phyloP scores from a whole-genome alignment of 2,797 vertebrate species.

The Micromesistius poutassou region DNA sequence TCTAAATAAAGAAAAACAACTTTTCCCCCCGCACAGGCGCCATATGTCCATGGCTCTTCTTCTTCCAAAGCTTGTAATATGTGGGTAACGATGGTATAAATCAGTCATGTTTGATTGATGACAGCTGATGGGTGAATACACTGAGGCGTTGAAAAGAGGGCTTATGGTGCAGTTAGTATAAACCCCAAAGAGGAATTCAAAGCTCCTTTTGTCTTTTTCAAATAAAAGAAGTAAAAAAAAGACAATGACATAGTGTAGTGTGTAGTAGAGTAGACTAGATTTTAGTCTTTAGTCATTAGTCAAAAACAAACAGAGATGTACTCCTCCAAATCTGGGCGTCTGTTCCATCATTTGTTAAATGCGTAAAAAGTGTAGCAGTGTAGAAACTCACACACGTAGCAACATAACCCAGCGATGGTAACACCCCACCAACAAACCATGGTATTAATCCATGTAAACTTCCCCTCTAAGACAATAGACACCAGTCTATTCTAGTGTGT shows the following conservation, averaged over 20 bases:
- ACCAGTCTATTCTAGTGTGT: slow-evolving; percentile 28
- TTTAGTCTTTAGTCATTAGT: not conserved
- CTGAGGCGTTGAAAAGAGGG: slow-evolving; percentile 16
- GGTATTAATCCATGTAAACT: slow-evolving; percentile 33
- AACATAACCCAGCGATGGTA: slow-evolving; percentile 28
- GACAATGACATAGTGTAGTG: not conserved
- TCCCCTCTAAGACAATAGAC: slow-evolving; percentile 18
- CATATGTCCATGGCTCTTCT: slow-evolving; percentile 33
- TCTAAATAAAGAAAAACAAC: not conserved
- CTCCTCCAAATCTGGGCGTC: not conserved
- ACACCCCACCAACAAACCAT: slow-evolving; percentile 27
- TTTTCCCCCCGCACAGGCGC: not conserved
- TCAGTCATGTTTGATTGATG: slow-evolving; percentile 43
- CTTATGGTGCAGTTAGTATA: slow-evolving; percentile 9
- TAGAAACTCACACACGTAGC: not conserved
- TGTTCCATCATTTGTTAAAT: not conserved
- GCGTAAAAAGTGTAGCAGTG: not conserved
- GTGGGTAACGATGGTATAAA: slow-evolving; percentile 37
- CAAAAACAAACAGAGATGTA: not conserved
- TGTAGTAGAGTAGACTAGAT: not conserved
- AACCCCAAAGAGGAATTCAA: no score
- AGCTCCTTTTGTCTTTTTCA: not conserved
- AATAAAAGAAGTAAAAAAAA: not conserved
- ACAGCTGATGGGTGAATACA: slow-evolving; percentile 20
- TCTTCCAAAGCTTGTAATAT: slow-evolving; percentile 53